phyloP scores from a whole-genome alignment of 1,140 invertebrate species.

The Epicauta chinensis region DNA sequence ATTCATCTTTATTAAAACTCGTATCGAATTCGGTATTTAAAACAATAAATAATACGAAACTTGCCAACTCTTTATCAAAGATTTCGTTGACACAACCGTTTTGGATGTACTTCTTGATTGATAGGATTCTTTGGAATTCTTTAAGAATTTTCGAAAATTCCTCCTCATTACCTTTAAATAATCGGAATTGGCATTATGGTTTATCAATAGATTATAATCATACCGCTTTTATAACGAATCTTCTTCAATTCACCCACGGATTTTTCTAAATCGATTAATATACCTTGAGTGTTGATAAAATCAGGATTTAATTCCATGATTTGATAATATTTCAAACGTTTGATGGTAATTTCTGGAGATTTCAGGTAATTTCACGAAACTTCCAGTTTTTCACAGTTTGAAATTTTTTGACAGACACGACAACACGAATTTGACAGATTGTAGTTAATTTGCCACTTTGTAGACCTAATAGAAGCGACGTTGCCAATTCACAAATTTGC shows the following conservation, averaged over 20 bases:
- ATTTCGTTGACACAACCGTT: constrained; percentile 11
- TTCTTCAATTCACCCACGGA: constrained; percentile 29
- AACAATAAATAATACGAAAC: constrained; percentile 32
- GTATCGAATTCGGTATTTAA: constrained; percentile 33
- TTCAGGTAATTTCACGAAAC: neutral
- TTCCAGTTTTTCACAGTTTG: neutral
- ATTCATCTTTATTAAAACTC: constrained; percentile 24
- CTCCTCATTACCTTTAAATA: constrained; percentile 34
- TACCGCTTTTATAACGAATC: constrained; percentile 34
- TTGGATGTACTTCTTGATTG: constrained; percentile 23
- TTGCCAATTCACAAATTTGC: too few species aligned
- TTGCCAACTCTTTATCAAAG: constrained; percentile 20
- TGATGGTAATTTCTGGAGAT: too few species aligned
- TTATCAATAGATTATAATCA: constrained; percentile 6
- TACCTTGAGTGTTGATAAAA: constrained; percentile 32
- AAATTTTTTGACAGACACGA: too few species aligned
- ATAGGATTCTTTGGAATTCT: constrained; percentile 26
- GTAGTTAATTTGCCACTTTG: too few species aligned
- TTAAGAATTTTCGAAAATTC: constrained; percentile 25
- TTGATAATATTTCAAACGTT: too few species aligned
- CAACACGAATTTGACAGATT: too few species aligned
- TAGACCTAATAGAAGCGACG: too few species aligned
- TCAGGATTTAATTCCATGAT: constrained; percentile 36
- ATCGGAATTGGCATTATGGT: too few species aligned
- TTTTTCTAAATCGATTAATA: constrained; percentile 26